Percentiles rank a stretch among this genome's conserved stretches.
Evolutionary conservation across 1,140 invertebrate genomes (phyloP).

Genomic region (Magallana gigas): DNA sequence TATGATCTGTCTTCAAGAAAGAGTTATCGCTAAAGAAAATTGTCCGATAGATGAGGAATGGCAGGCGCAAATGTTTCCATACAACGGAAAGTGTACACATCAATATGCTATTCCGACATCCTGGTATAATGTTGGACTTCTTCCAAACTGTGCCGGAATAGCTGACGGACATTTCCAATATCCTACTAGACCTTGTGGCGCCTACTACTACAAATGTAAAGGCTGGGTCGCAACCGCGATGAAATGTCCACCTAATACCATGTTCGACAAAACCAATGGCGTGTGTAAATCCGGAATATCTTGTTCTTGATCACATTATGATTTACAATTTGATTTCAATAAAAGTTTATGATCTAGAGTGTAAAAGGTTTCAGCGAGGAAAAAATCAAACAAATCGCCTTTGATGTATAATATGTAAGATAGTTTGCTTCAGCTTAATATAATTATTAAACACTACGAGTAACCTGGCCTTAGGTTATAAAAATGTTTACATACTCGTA

Average conservation of each 20-base stretch:
- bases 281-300: neutral
- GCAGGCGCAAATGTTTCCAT: neutral
- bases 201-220: no score
- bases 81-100: neutral
- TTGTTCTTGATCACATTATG: neutral
- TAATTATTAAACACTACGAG: no score
- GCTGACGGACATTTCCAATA: neutral
- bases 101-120: neutral
- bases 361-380: no score
- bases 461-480: no score
- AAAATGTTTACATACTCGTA: no score
- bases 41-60: neutral
- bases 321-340: no score
- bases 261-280: neutral
- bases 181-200: neutral
- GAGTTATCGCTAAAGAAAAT: neutral
- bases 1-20: neutral
- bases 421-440: no score
- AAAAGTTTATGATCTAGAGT: no score
- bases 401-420: no score
- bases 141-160: neutral
- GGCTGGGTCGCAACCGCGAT: neutral
- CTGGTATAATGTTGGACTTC: neutral
- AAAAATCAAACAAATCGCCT: no score
- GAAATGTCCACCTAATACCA: neutral